Evolutionary conservation across 2,888 invertebrate species (phyloP).

Genomic region (Eilema griseolum): DNA sequence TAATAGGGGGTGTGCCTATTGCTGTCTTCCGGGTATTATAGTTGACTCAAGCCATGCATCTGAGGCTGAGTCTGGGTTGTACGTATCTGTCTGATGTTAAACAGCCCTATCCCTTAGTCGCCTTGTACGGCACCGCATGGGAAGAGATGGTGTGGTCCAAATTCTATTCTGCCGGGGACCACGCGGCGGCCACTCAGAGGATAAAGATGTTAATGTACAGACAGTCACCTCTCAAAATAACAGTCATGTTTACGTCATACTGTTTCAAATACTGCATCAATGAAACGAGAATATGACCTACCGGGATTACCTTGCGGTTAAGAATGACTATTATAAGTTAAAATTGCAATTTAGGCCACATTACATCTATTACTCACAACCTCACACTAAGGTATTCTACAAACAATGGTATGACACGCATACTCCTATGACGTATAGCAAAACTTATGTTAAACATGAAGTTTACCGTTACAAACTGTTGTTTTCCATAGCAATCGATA

Average conservation of each 20-base stretch:
- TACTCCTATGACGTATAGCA: slow-evolving; percentile 19
- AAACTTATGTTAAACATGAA: slow-evolving; percentile 28
- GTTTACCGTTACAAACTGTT: slow-evolving; percentile 30
- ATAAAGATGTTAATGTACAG: too few species aligned
- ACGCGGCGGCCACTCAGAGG: too few species aligned
- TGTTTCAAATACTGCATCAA: neutral
- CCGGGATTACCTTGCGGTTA: slow-evolving; percentile 16
- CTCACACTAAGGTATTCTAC: neutral
- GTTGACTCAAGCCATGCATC: too few species aligned
- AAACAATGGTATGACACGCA: slow-evolving; percentile 24
- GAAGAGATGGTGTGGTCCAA: too few species aligned
- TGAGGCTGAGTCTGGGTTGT: too few species aligned
- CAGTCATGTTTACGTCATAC: neutral
- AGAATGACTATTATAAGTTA: slow-evolving; percentile 11
- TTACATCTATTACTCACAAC: slow-evolving; percentile 16
- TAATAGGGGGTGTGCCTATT: too few species aligned
- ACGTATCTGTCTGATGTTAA: too few species aligned
- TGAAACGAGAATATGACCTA: neutral
- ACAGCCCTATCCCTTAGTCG: too few species aligned
- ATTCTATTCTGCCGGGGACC: too few species aligned
- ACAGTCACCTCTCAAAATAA: neutral
- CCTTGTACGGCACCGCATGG: too few species aligned
- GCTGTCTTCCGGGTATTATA: too few species aligned
- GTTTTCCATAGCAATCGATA: slow-evolving; percentile 39
- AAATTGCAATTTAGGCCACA: slow-evolving; percentile 18